Base-by-base conservation (phyloP, 1,140 invertebrate genomes). In the Dryas iulia region DNA sequence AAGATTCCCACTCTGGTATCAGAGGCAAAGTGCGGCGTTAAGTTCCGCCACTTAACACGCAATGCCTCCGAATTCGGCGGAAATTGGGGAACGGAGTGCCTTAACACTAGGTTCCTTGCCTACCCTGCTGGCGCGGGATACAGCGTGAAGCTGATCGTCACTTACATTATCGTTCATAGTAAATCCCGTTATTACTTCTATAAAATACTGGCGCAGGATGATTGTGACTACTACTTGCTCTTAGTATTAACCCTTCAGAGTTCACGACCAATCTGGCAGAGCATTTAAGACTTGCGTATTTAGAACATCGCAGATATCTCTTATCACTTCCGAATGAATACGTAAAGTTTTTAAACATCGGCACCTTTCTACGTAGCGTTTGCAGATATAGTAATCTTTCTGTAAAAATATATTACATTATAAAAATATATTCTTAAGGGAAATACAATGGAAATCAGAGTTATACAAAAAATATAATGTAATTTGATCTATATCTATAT, bases 291-390 rank as follows among this genome's bases (percentile, higher is more conserved):
- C 39, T 47, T 0, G 39, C 39, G 8, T 47, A 47, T 47, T 47
- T 66, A 2, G 76, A 78, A 59, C 76, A 78, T 4, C 54, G 59
- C 18, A 69, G 54, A 39, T 73, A 61, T 30, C 33, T 35, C 28
- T 53, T 61, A 11, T 33, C 39, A 30, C 53, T 64, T 14, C 26
- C n/a, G 39, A 56, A 35, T 23, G 71, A 62, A 31, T 59, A 70
- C 10, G 53, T 25, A 35, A 61, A 68, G 11, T 33, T 54, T 31
- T 25, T 30, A 39, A 26, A 69, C 31, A 65, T 57, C 3, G 63
- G 54, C 11, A 65, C 52, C 14, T 58, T 39, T 8, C 54, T 56
- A 35, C 31, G 56, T 6, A 33, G 47, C 10, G 62, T 64, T 11
- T 52, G 62, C 30, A 64, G 30, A 30, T 18, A 64, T 21, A 35